Conservation (phyloP, 2,797 vertebrate genomes). For the Lepilemur septentrionalis region DNA sequence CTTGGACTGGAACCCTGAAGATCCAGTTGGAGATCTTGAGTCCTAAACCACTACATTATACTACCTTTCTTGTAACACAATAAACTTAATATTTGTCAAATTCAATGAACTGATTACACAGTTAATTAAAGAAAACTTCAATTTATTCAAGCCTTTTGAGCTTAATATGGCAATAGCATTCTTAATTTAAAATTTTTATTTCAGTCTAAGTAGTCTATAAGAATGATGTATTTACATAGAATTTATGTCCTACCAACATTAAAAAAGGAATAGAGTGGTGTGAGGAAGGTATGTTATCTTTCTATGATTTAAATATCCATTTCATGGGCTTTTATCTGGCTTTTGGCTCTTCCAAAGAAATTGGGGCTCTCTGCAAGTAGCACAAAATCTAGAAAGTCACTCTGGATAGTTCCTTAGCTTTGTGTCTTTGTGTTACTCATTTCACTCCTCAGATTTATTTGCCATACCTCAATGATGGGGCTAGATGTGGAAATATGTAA, state of each 20-base stretch:
- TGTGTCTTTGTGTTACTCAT: rapidly evolving
- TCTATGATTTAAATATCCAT: background rate
- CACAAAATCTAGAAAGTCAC: background rate
- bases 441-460: background rate
- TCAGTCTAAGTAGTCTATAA: background rate
- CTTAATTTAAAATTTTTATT: conserved; percentile 10
- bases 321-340: background rate
- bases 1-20: background rate
- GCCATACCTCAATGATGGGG: background rate
- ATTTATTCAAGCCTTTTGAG: background rate
- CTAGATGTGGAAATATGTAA: background rate
- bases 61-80: background rate
- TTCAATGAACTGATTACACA: background rate
- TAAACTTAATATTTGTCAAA: background rate
- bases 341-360: background rate
- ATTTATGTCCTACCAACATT: background rate
- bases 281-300: background rate
- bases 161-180: background rate
- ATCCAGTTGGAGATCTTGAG: background rate
- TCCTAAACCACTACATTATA: background rate
- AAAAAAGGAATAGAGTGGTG: background rate
- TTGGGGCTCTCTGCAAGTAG: background rate
- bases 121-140: background rate
- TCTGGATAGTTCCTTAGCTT: background rate
- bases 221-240: background rate